A percentile compares a stretch with the other conserved stretches of the same genome.
Conservation (phyloP, 2,888 invertebrate genomes). For the Hermodice carunculata region DNA sequence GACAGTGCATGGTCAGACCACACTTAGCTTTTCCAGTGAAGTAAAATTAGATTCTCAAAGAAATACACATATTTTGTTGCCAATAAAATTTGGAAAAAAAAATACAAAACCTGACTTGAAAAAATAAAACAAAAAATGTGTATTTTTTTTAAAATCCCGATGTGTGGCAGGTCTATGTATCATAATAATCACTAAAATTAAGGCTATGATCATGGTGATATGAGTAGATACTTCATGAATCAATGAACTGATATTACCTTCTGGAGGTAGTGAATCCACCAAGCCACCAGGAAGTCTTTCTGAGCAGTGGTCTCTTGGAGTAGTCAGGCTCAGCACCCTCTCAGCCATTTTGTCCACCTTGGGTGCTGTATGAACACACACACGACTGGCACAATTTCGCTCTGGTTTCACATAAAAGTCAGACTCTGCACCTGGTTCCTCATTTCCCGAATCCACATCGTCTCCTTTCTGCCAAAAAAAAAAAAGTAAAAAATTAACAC, state of each 20-base stretch:
- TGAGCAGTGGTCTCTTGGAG: slow-evolving; percentile 74
- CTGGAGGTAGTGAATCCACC: slow-evolving; percentile 80
- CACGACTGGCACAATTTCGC: slow-evolving; percentile 26
- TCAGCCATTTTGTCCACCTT: slow-evolving; percentile 74
- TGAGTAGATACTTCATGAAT: too few species aligned
- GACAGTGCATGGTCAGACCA: too few species aligned
- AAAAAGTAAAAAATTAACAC: neutral
- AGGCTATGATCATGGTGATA: too few species aligned
- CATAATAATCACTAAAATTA: too few species aligned
- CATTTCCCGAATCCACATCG: slow-evolving; percentile 94
- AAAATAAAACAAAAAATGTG: too few species aligned
- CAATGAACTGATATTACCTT: slow-evolving; percentile 75
- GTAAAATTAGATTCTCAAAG: too few species aligned
- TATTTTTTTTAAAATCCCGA: too few species aligned
- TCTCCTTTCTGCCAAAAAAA: slow-evolving; percentile 77
- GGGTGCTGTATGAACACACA: slow-evolving; percentile 7
- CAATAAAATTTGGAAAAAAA: too few species aligned
- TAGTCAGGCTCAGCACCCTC: slow-evolving; percentile 75
- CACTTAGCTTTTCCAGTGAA: too few species aligned
- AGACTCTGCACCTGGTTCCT: slow-evolving; percentile 80
- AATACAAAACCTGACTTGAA: too few species aligned
- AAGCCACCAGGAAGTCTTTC: slow-evolving; percentile 75
- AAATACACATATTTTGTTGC: too few species aligned
- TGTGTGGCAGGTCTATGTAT: too few species aligned
- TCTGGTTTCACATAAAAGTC: slow-evolving; percentile 72